Percentiles rank a stretch among this genome's conserved stretches.
phyloP scores from a whole-genome alignment of 2,888 invertebrate genomes.

The Chymomyza fuscimana region DNA sequence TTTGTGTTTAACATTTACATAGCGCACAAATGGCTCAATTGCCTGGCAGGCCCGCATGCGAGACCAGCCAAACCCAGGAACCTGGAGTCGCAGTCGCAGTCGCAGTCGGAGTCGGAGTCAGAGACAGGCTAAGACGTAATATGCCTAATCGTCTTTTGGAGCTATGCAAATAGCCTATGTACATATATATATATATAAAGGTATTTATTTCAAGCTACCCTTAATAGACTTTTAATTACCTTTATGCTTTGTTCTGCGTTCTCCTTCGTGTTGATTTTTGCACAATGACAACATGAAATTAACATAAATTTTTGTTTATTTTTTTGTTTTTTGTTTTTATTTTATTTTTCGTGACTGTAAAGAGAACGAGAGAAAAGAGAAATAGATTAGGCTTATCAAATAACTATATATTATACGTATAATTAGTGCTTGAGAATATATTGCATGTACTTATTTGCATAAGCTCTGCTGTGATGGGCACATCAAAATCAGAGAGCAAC shows the following conservation, averaged over 20 bases:
- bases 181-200: no score
- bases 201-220: constrained; percentile 22
- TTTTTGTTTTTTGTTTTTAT: constrained; percentile 17
- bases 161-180: neutral
- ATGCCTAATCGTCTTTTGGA: neutral
- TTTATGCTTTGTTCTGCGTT: constrained; percentile 45
- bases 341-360: constrained; percentile 25
- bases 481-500: neutral
- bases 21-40: neutral
- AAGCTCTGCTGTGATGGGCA: constrained; percentile 11
- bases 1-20: constrained; percentile 8
- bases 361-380: constrained; percentile 27
- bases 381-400: constrained; percentile 47
- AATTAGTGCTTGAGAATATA: neutral
- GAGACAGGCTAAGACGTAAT: neutral
- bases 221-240: constrained; percentile 64
- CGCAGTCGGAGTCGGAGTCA: no score
- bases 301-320: constrained; percentile 44
- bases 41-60: neutral
- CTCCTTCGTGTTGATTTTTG: constrained; percentile 50
- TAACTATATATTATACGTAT: neutral
- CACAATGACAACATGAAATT: constrained; percentile 57
- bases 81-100: neutral
- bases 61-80: neutral
- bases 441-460: constrained; percentile 31